These are phyloP conservation scores for Hyposmocoma kahamanoa DNA, from an alignment of 1,140 invertebrate genomes.

Conservation along the genomic window DNA sequence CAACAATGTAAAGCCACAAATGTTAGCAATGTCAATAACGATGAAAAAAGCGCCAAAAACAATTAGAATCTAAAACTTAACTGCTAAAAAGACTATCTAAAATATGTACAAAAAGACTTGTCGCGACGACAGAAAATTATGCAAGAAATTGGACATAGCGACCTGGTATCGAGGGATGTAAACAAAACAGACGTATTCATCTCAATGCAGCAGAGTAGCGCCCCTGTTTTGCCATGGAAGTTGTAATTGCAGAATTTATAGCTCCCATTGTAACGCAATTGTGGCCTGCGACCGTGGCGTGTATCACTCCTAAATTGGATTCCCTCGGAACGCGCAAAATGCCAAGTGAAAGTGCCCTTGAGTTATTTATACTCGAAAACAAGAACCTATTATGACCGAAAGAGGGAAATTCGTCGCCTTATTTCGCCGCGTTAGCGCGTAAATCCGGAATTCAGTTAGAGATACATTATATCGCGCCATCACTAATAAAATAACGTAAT, in stretches of 20 bases:
- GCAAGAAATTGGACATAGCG: neutral
- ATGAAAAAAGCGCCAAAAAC: no score
- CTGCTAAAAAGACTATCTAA: neutral
- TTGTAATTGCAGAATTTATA: slow-evolving; percentile 69
- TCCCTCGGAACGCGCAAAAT: slow-evolving; percentile 46
- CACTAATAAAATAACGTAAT: no score
- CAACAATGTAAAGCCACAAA: no score
- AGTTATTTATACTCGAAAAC: slow-evolving; percentile 4
- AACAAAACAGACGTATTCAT: neutral
- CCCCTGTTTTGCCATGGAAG: slow-evolving; percentile 43
- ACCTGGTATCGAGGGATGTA: neutral
- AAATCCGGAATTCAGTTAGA: no score
- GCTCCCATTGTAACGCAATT: slow-evolving; percentile 60
- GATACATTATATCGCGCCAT: no score
- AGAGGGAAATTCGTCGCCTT: no score
- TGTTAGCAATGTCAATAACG: no score
- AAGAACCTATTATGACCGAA: no score
- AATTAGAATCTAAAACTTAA: no score
- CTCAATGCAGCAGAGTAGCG: slow-evolving; percentile 36
- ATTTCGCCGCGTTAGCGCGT: no score
- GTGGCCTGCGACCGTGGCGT: slow-evolving; percentile 50
- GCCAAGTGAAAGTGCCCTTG: slow-evolving; percentile 33
- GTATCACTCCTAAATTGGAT: slow-evolving; percentile 69
- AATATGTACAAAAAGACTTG: neutral
- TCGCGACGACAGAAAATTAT: neutral